Base-by-base conservation (phyloP, 1,140 invertebrate species). In the Drosophila nikananu region DNA sequence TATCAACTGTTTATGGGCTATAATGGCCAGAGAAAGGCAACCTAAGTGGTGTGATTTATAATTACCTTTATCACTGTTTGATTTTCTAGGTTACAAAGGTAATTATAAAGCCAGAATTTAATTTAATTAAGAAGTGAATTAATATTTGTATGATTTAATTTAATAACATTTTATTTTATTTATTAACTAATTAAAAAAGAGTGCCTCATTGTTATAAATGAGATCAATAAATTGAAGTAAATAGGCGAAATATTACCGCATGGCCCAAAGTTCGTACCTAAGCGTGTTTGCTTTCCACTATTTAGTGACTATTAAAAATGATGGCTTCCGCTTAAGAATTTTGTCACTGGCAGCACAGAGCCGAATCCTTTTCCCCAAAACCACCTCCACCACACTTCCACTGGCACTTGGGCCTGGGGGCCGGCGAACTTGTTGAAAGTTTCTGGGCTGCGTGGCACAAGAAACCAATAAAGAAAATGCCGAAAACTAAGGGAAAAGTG, bases 391-490 rank as follows among this genome's bases (percentile, higher is more conserved):
- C n/a, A 5, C 54, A 55, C 32, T 37, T 8, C 52, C 8, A 35
- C 19, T 55, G 30, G 30, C 51, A 35, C 51, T 30, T 54, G 51
- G 19, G 3, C 57, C 32, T 21, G 37, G 25, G 25, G 42, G 37
- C 19, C n/a, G 19, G 30, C 54, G 39, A 80, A 75, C 72, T 77
- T 83, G 83, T 87, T 65, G 61, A 65, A 66, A 74, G 71, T 70
- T 65, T 76, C n/a, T 55, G 21, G 72, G 58, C 77, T 68, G 77
- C 55, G 54, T 68, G 57, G 81, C 77, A 63, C 68, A 89, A 67
- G 51, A 71, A 83, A 81, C 77, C 84, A 75, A 87, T 87, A 87
- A 87, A 87, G 84, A 89, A 89, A 83, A 74, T 77, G 57, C 57
- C 37, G 15, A 70, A 77, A 87, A 89, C 81, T 84, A 75, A 51